phyloP scores from a whole-genome alignment of 1,140 invertebrate species.

The Globodera ellingtonae region DNA sequence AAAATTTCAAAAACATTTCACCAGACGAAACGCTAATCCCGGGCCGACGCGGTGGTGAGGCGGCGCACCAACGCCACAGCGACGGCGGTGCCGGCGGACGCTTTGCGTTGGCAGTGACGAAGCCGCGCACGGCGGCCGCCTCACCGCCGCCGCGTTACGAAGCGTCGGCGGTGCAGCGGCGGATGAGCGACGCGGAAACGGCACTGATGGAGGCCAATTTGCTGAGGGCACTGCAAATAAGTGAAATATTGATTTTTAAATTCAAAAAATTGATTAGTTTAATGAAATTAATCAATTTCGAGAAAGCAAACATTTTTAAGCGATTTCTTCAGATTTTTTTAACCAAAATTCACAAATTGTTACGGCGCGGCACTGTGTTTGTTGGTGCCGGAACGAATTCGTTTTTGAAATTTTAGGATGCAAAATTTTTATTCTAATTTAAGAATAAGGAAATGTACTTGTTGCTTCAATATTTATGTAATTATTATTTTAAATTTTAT shows the following conservation, averaged over 20 bases:
- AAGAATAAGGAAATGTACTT: no score
- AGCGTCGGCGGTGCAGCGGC: background rate
- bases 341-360: background rate
- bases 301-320: background rate
- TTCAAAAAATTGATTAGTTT: background rate
- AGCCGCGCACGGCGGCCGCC: background rate
- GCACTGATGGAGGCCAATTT: constrained; percentile 15
- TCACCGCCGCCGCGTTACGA: background rate
- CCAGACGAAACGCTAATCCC: background rate
- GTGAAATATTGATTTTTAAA: background rate
- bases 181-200: background rate
- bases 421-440: background rate
- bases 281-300: background rate
- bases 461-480: no score
- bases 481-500: no score
- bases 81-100: no score
- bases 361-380: no score
- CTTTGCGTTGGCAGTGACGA: background rate
- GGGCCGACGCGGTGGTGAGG: background rate
- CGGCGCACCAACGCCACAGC: background rate
- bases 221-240: constrained; percentile 14
- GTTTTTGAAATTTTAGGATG: background rate
- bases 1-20: background rate
- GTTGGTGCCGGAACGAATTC: background rate
- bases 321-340: background rate